These are phyloP conservation scores for Nothobranchius furzeri DNA, from an alignment of 2,113 vertebrate genomes.

Conservation along the genomic window DNA sequence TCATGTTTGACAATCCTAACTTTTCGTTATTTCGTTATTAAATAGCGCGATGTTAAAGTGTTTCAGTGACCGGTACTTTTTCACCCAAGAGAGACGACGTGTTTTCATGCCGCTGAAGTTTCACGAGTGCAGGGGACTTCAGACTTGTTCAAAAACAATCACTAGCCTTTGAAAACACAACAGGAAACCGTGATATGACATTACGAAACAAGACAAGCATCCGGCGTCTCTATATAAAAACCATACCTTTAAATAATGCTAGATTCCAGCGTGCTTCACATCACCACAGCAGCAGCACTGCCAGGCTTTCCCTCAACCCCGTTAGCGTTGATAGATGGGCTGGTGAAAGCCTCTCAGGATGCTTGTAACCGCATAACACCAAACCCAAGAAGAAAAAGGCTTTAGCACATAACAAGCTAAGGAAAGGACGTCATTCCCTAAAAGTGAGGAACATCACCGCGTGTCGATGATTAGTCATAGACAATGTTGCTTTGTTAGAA, in stretches of 20 bases:
- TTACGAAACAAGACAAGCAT: background rate
- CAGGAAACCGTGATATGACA: background rate
- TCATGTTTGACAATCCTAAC: slow-evolving; percentile 10
- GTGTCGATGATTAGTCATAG: slow-evolving; percentile 77
- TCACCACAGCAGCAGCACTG: slow-evolving; percentile 45
- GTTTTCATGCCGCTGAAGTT: slow-evolving; percentile 3
- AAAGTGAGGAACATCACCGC: slow-evolving; percentile 66
- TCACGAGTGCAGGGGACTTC: slow-evolving; percentile 9
- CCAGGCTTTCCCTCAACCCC: slow-evolving; percentile 55
- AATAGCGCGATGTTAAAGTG: background rate
- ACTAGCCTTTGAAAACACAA: slow-evolving; percentile 3
- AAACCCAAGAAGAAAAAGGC: slow-evolving; percentile 35
- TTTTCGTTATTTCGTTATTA: slow-evolving; percentile 3
- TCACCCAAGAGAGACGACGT: background rate
- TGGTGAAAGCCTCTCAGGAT: slow-evolving; percentile 65
- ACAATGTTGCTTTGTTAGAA: slow-evolving; percentile 79
- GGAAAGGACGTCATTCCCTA: slow-evolving; percentile 54
- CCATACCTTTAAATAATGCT: slow-evolving; percentile 48
- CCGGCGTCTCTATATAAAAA: slow-evolving; percentile 34
- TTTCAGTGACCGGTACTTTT: background rate
- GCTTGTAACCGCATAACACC: slow-evolving; percentile 69
- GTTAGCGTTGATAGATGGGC: slow-evolving; percentile 73
- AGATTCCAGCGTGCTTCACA: slow-evolving; percentile 45
- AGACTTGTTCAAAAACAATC: background rate
- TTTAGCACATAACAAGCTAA: slow-evolving; percentile 50